These are phyloP conservation scores for Tauraco erythrolophus DNA, from an alignment of 2,113 vertebrate species.

Conservation along the genomic window DNA sequence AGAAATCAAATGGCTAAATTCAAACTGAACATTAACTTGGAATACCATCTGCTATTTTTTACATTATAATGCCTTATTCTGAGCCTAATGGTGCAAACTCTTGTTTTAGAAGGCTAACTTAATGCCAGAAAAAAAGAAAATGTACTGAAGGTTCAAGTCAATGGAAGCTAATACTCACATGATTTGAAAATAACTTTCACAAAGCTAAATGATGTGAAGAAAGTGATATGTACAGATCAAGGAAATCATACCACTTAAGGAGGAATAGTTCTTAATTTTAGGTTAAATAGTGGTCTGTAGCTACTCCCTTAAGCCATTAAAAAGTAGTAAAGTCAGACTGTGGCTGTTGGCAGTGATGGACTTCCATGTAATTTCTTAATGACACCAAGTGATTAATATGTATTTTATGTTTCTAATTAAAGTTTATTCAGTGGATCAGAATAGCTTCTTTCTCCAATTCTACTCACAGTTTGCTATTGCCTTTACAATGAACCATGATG, in stretches of 20 bases:
- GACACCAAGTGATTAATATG: not conserved
- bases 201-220: not conserved
- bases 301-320: not conserved
- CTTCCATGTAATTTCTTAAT: conserved; percentile 8
- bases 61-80: not conserved
- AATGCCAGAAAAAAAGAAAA: not conserved
- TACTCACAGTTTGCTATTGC: not conserved
- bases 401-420: not conserved
- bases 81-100: not conserved
- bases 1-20: not conserved
- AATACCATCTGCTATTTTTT: not conserved
- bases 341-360: not conserved
- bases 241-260: not conserved
- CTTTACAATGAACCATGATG: not conserved
- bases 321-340: not conserved
- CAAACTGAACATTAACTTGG: not conserved
- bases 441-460: not conserved
- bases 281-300: not conserved
- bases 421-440: not conserved
- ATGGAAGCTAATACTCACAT: not conserved
- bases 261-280: not conserved
- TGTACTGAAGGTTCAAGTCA: not conserved
- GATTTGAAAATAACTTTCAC: not conserved
- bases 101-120: not conserved
- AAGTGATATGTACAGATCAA: not conserved